A percentile compares a stretch with the other conserved stretches of the same genome.
Conservation (phyloP, 2,797 vertebrate species). For the Australoheros facetus region DNA sequence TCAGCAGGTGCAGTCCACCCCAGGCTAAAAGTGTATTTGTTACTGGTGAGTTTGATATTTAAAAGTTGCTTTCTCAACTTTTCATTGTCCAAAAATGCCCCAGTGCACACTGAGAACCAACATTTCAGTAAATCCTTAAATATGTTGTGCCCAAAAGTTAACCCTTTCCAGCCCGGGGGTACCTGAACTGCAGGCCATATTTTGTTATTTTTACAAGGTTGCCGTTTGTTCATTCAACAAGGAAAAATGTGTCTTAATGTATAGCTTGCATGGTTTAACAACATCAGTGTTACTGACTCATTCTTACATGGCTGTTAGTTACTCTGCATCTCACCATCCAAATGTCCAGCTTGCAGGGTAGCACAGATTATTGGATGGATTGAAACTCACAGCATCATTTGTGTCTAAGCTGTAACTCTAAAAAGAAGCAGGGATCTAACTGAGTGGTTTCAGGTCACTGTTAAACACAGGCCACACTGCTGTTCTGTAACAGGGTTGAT, state of each 20-base stretch:
- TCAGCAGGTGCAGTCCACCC: background rate
- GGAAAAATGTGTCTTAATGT: background rate
- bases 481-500: slow-evolving; percentile 50
- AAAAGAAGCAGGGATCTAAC: background rate
- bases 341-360: background rate
- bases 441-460: slow-evolving; percentile 33
- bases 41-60: background rate
- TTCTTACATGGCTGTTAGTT: background rate
- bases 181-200: background rate
- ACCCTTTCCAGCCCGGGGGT: background rate
- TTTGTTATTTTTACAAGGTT: background rate
- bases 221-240: background rate
- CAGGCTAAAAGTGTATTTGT: background rate
- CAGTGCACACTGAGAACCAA: background rate
- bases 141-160: background rate
- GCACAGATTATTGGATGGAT: background rate
- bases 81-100: background rate
- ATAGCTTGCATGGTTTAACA: too few species aligned
- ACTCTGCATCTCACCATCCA: background rate
- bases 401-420: background rate
- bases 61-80: background rate
- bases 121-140: background rate
- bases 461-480: slow-evolving; percentile 27
- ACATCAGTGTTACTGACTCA: background rate
- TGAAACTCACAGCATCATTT: background rate